Evolutionary conservation across 2,888 invertebrate species (phyloP).

Genomic region (Oscheius onirici): DNA sequence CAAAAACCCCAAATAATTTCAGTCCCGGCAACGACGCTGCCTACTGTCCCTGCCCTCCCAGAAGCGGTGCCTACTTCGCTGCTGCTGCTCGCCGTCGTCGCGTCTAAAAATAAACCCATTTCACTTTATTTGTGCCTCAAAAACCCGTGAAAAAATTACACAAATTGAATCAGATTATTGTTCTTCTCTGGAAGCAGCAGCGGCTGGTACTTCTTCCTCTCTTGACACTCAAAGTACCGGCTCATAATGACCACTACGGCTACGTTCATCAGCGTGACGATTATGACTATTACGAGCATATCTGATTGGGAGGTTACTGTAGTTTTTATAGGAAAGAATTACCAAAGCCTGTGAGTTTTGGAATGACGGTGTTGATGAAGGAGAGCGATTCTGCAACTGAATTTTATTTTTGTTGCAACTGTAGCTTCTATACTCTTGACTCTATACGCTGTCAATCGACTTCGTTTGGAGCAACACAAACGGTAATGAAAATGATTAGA

Average conservation of each 20-base stretch:
- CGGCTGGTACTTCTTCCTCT: neutral
- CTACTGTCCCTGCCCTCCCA: slow-evolving; percentile 58
- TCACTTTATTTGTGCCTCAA: neutral
- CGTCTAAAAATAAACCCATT: neutral
- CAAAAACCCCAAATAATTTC: neutral
- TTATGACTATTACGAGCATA: neutral
- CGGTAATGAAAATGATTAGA: neutral
- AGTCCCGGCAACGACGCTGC: slow-evolving; percentile 57
- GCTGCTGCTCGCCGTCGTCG: slow-evolving; percentile 28
- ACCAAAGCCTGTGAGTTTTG: neutral
- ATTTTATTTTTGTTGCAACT: neutral
- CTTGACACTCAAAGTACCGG: neutral
- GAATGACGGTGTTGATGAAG: neutral
- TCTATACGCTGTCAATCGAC: too few species aligned
- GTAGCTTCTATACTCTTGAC: too few species aligned
- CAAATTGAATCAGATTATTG: neutral
- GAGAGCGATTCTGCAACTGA: neutral
- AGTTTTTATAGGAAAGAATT: neutral
- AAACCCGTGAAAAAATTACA: neutral
- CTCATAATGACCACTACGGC: neutral
- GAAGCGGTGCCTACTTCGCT: slow-evolving; percentile 49
- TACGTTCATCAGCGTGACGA: neutral
- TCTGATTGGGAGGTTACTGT: neutral
- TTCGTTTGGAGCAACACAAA: too few species aligned
- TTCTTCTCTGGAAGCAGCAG: neutral